Evolutionary conservation across 2,797 vertebrate genomes (phyloP).

Genomic region (Oreochromis grahami): DNA sequence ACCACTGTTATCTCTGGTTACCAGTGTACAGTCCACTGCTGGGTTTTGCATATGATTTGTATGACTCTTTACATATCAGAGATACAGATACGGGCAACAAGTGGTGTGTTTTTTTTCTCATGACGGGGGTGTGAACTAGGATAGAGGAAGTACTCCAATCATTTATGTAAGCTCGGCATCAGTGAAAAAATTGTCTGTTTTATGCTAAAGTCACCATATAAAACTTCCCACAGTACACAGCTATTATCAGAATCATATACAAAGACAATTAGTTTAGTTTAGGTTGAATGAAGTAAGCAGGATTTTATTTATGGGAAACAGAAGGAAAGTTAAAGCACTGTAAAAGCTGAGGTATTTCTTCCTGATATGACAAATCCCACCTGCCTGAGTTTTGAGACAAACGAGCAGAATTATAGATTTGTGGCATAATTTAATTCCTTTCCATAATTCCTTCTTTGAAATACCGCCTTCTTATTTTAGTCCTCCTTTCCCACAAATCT

Average conservation of each 20-base stretch:
- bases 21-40: background rate
- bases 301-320: background rate
- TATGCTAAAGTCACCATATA: background rate
- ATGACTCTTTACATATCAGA: constrained; percentile 38
- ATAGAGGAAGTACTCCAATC: background rate
- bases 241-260: background rate
- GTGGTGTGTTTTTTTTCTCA: background rate
- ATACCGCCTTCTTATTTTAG: background rate
- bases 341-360: background rate
- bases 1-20: background rate
- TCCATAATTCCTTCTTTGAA: background rate
- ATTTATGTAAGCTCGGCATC: background rate
- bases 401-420: background rate
- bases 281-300: background rate
- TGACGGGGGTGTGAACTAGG: background rate
- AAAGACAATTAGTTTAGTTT: background rate
- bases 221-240: background rate
- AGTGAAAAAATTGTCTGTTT: background rate
- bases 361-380: background rate
- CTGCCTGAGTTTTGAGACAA: background rate
- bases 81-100: constrained; percentile 7
- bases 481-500: background rate
- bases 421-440: background rate
- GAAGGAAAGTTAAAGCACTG: background rate
- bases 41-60: constrained; percentile 53